Base-by-base conservation (phyloP, 2,888 invertebrate species). In the Drosophila acutilabella region DNA sequence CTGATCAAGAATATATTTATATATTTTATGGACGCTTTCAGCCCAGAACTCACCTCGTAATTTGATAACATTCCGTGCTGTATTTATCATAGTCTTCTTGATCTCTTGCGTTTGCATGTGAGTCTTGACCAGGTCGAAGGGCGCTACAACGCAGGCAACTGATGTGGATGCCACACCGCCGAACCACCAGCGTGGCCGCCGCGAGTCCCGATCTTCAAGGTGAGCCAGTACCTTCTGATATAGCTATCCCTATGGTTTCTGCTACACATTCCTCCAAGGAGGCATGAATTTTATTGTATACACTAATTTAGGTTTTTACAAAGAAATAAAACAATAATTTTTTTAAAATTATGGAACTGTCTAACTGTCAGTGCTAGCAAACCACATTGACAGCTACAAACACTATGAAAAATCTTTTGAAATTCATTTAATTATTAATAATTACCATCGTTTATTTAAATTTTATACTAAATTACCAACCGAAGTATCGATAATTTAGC, bases 181-280 rank as follows among this genome's bases (percentile, higher is more conserved):
- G n/a, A 74, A 81, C 83, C 83, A 81, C 82, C 80, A 81, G 20
- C 80, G 77, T 40, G 83, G 81, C 40, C 58, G 44, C 6, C 65
- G 60, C 16, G 30, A 8, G 2, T 56, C 65, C 13, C 40, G 36
- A 20, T 64, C 65, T 26, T 60, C 41, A 6, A 11, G 10, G 14
- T 60, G 36, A 56, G 71, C 71, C 71, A 71, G 71, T 57, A 71
- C 71, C 71, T 33, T 53, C 18, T 38, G 16, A 40, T 71, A 20
- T 52, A 11, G 13, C 8, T 51, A 42, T 26, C 40, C 38, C 20
- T 51, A 8, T 23, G 14, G 23, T 14, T 30, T 16, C 7, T 14
- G 13, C 16, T 14, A 42, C 20, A 13, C 51, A 44, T 51, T 36
- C 20, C 42, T 20, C 38, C 23, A 51, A 23, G 2, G 38, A 51